Conservation (phyloP, 2,113 vertebrate genomes). For the zebrafish (Danio rerio) region GRCz12tu NC_133184.1:6522001-6522500, state of each 20-base stretch:
- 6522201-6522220: neutral
- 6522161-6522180: neutral
- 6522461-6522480: constrained; percentile 21
- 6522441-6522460: constrained; percentile 10
- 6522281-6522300: neutral
- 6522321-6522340: neutral
- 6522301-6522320: neutral
- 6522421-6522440: neutral
- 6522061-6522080: too few relatives aligned
- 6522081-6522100: too few relatives aligned
- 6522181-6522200: neutral
- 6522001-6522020: too few relatives aligned
- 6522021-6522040: too few relatives aligned
- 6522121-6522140: too few relatives aligned
- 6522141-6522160: neutral
- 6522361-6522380: neutral
- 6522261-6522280: neutral
- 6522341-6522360: neutral
- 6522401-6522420: constrained; percentile 3
- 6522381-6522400: neutral
- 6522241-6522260: neutral
- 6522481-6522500: constrained; percentile 7
- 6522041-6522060: too few relatives aligned
- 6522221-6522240: neutral
- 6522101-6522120: too few relatives aligned